phyloP scores from a whole-genome alignment of 2,113 vertebrate genomes.

The Fulica atra region DNA sequence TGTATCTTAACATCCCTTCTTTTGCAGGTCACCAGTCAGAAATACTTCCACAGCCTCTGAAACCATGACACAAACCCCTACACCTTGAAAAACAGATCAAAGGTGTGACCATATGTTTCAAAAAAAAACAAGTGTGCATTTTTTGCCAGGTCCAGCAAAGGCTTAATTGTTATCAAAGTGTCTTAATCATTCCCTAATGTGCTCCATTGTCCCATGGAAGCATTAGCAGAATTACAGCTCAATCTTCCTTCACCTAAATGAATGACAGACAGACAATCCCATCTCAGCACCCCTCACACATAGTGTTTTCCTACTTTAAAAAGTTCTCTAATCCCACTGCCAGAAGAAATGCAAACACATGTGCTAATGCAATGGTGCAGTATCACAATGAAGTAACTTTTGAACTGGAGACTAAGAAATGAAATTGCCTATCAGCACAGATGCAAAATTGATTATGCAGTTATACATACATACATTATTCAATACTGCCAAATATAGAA shows the following conservation, averaged over 20 bases:
- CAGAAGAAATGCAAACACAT: background rate
- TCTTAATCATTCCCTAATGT: background rate
- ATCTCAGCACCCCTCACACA: background rate
- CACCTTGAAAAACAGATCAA: background rate
- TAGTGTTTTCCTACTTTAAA: background rate
- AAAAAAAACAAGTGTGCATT: background rate
- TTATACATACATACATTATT: background rate
- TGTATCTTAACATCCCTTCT: background rate
- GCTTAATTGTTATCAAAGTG: background rate
- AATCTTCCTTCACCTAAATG: background rate
- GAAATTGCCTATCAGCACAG: background rate
- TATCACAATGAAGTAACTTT: background rate
- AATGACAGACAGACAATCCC: background rate
- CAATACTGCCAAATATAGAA: background rate
- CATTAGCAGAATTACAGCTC: background rate
- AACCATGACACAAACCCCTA: background rate
- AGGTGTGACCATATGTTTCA: background rate
- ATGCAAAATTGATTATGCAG: background rate
- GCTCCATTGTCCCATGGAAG: background rate
- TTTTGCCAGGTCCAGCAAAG: constrained; percentile 4
- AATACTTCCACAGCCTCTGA: background rate
- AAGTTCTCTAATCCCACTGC: background rate
- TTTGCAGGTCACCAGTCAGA: background rate
- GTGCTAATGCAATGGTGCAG: background rate
- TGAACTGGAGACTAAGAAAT: background rate